phyloP scores from a whole-genome alignment of 1,140 invertebrate species.

The Ephestia elutella region DNA sequence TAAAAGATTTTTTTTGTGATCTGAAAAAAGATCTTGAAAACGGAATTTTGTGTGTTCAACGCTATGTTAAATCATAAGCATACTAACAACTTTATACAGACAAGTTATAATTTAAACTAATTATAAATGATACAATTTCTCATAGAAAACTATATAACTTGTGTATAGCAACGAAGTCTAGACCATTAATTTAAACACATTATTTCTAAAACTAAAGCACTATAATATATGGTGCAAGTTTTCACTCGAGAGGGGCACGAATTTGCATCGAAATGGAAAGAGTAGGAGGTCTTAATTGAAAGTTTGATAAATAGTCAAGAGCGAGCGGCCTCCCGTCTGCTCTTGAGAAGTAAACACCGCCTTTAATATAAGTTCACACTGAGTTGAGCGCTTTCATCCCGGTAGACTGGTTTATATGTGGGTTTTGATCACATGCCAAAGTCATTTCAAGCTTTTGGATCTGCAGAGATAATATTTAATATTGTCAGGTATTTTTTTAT shows the following conservation, averaged over 20 bases:
- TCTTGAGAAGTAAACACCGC: conserved; percentile 2
- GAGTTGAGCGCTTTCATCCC: background rate
- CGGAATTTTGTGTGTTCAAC: no score
- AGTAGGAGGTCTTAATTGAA: conserved; percentile 24
- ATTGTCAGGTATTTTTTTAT: no score
- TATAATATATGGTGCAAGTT: conserved; percentile 20
- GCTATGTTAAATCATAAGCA: no score
- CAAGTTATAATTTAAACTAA: no score
- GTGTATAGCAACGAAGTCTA: no score
- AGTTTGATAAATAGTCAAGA: conserved; percentile 21
- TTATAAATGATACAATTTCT: no score
- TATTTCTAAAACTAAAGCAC: conserved; percentile 4
- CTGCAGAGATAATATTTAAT: no score
- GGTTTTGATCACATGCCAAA: background rate
- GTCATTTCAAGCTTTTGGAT: background rate
- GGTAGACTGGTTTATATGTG: background rate
- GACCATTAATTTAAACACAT: background rate
- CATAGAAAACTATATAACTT: no score
- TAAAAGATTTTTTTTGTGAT: no score
- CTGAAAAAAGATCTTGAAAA: no score
- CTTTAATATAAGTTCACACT: background rate
- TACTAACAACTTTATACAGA: no score
- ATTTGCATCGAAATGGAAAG: conserved; percentile 26
- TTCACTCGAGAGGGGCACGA: conserved; percentile 7
- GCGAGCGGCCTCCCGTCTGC: background rate